Evolutionary conservation across 2,113 vertebrate species (phyloP), one percentile per base, ranked within the genome.

Genomic region (Saimiri boliviensis): DNA sequence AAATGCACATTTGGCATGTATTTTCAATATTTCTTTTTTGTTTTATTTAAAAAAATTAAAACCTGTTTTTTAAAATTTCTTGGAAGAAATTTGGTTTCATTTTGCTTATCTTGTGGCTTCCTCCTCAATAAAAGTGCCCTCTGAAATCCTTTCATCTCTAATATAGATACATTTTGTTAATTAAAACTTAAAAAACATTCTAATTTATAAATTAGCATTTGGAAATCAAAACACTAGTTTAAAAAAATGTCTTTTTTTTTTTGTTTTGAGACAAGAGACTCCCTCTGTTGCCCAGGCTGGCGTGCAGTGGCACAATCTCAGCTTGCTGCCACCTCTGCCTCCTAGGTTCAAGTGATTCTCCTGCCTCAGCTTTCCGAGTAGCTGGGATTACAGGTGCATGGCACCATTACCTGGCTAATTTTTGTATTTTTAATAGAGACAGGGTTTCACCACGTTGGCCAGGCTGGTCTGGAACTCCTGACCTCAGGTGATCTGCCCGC

Each of bases 21-120:
- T 95, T 76, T 27, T 71, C 20, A 93, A 16, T 84, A 83, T 66
- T 86, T 95, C 9, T 80, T 87, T 87, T 89, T 87, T 96, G 71
- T 91, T 96, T 96, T 20, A 56, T 85, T 85, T 56, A 77, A 52
- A 92, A 73, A 87, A 45, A 63, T 89, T 93, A 60, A 92, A 90
- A 52, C 42, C 86, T 77, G 47, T 52, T 87, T 93, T 87, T 87
- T 16, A 82, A 95, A 96, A 81, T 79, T 80, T 79, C 52, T 95
- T 81, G 17, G 45, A 95, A 77, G 58, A 95, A 96, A 85, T 60
- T 84, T 74, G 19, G 30, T 56, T 93, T 95, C 4, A 52, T 95
- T 96, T 95, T 86, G 40, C 16, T 70, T 93, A 52, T 94, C 54
- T 68, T 6, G 27, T 92, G 68, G 27, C 27, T 83, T 20, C 0